Evolutionary conservation across 2,888 invertebrate species (phyloP).

Genomic region (Diadegma fenestrale): DNA sequence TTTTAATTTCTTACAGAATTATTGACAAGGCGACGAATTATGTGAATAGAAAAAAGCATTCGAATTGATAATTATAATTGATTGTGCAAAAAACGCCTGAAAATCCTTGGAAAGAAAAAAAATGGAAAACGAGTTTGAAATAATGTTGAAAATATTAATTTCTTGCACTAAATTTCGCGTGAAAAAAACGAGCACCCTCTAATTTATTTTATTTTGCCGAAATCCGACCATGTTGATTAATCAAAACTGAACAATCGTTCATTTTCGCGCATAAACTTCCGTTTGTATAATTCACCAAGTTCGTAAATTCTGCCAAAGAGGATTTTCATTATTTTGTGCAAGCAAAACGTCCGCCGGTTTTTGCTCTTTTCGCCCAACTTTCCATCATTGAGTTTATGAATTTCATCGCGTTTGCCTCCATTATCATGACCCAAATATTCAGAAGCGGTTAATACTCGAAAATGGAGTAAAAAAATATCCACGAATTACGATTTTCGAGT

Average conservation of each 20-base stretch:
- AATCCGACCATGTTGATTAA: not conserved
- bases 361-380: constrained; percentile 22
- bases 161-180: not conserved
- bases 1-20: not conserved
- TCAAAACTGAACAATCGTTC: constrained; percentile 15
- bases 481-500: no score
- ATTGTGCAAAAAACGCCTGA: not conserved
- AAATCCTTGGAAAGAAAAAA: not conserved
- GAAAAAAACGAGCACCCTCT: not conserved
- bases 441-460: not conserved
- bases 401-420: constrained; percentile 38
- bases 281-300: constrained; percentile 55
- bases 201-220: constrained; percentile 22
- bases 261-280: constrained; percentile 1
- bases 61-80: no score
- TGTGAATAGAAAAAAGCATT: no score
- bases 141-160: not conserved
- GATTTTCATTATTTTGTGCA: constrained; percentile 58
- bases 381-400: constrained; percentile 27
- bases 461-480: not conserved
- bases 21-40: not conserved
- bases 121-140: not conserved
- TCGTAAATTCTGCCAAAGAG: constrained; percentile 63
- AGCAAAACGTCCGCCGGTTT: constrained; percentile 11
- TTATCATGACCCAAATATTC: not conserved